These are phyloP conservation scores for Acipenser transmontanus DNA, from an alignment of 2,797 vertebrate genomes.

Conservation along the genomic window DNA sequence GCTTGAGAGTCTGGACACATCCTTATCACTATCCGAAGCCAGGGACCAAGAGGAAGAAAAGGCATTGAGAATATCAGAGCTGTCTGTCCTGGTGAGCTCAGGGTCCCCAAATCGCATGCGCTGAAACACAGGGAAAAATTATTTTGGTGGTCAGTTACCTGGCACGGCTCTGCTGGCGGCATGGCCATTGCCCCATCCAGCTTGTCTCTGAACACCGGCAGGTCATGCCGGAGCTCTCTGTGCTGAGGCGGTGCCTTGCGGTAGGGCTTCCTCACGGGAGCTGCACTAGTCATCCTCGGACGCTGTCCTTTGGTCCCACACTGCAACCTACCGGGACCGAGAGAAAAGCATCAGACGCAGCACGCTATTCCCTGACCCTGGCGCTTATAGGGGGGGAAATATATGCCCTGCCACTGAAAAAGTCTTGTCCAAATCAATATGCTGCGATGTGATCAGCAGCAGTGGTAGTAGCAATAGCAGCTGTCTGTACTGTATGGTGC, in stretches of 20 bases:
- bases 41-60: conserved; percentile 48
- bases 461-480: conserved; percentile 5
- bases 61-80: conserved; percentile 38
- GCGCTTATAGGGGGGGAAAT: conserved; percentile 14
- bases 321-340: conserved; percentile 34
- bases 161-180: conserved; percentile 49
- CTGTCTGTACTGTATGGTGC: conserved; percentile 19
- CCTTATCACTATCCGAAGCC: conserved; percentile 66
- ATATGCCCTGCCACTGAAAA: conserved; percentile 21
- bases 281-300: conserved; percentile 74
- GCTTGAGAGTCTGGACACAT: conserved; percentile 55
- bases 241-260: conserved; percentile 94
- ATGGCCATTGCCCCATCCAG: conserved; percentile 43
- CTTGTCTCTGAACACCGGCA: conserved; percentile 58
- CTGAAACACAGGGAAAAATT: conserved; percentile 41
- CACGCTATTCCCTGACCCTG: conserved; percentile 13
- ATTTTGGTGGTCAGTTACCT: conserved; percentile 57
- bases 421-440: conserved; percentile 34
- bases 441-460: conserved; percentile 32
- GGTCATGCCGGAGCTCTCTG: conserved; percentile 73
- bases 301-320: background rate
- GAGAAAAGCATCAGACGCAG: conserved; percentile 28
- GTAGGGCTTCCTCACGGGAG: conserved; percentile 85
- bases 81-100: conserved; percentile 26
- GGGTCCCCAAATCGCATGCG: conserved; percentile 44